These are phyloP conservation scores for Oxyscelio sp. DNA, from an alignment of 2,888 invertebrate genomes.

Conservation along the genomic window DNA sequence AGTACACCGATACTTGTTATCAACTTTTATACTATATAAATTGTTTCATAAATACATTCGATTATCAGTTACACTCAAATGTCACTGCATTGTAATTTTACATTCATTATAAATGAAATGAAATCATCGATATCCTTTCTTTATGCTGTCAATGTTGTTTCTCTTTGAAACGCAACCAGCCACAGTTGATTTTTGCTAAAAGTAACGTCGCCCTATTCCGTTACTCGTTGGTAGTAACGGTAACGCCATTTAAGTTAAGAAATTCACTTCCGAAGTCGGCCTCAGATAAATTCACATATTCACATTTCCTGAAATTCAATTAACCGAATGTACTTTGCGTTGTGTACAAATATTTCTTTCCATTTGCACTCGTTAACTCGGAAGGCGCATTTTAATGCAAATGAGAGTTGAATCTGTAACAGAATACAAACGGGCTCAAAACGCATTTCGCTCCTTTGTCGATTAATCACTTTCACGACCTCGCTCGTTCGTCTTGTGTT, in stretches of 20 bases:
- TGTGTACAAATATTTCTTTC: constrained; percentile 1
- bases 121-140: not conserved
- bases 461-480: constrained; percentile 32
- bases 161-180: not conserved
- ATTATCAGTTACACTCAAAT: too few species aligned
- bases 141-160: not conserved
- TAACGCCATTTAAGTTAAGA: constrained; percentile 8
- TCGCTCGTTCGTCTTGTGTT: constrained; percentile 20
- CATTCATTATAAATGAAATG: not conserved
- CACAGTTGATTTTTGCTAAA: not conserved
- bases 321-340: not conserved
- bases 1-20: too few species aligned
- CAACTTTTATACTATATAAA: too few species aligned
- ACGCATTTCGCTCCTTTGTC: constrained; percentile 10
- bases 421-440: constrained; percentile 6
- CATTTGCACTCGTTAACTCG: not conserved
- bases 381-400: not conserved
- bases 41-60: too few species aligned
- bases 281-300: not conserved
- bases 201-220: not conserved
- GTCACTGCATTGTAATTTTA: too few species aligned
- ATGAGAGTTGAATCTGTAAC: constrained; percentile 1
- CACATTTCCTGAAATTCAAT: constrained; percentile 11
- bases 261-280: constrained; percentile 6
- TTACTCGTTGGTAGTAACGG: constrained; percentile 11